Evolutionary conservation across 2,797 vertebrate genomes (phyloP), one percentile per base, ranked within the genome.

Genomic region (Onychomys torridus): DNA sequence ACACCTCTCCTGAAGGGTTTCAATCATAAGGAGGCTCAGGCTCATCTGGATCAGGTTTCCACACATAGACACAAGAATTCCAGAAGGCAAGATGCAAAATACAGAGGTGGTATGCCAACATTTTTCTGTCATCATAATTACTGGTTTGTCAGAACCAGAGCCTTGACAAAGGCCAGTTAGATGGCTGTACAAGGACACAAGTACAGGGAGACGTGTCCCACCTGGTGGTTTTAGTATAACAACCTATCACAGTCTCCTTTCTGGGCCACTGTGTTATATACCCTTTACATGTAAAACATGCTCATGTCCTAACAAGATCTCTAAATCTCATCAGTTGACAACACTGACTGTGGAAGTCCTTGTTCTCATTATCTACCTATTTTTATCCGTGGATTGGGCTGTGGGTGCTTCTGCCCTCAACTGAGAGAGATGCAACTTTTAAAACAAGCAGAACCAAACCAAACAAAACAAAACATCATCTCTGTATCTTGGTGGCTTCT

Each of bases 301-400:
- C 8, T 52, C 5, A 11, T 2, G 3, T n/a, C 10, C 32, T 61
- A 69, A 17, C 6, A 55, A 71, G 29, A 40, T 25, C 11, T 19
- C 40, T 8, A 23, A 16, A 59, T 4, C 32, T 76, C 57, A 61
- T 61, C 34, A 43, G 43, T 23, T 75, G 21, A 3, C 8, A 69
- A 2, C 13, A 10, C 0, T 32, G 37, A 27, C 23, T 32, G 27
- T 37, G 1, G 83, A 79, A 29, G 25, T n/a, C 9, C 2, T 23
- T 32, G 16, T 37, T 63, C 6, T 78, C 19, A 12, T 2, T 5
- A 49, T 43, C 11, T 17, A 6, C 8, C 4, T 52, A 23, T 85
- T 25, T 49, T 49, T 49, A 6, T 9, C 32, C 1, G 10, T 34
- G 25, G 6, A 29, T 25, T 1, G 2, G 61, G 7, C 25, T 11